These are phyloP conservation scores for Pardosa pseudoannulata DNA, from an alignment of 2,888 invertebrate genomes.

Conservation along the genomic window DNA sequence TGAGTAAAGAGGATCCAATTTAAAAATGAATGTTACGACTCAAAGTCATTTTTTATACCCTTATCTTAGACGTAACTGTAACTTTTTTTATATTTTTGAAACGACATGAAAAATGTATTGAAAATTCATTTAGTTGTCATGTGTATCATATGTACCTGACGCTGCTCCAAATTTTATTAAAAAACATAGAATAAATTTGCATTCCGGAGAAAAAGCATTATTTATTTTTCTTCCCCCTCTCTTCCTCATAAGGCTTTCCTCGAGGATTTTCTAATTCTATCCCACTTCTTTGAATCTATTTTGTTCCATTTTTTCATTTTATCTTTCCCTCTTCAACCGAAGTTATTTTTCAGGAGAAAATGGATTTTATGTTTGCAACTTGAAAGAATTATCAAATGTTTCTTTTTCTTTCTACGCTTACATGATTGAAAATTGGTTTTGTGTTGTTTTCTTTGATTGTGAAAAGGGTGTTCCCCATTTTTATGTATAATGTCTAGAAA, in stretches of 20 bases:
- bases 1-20: too few relatives aligned
- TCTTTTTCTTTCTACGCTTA: neutral
- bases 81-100: too few relatives aligned
- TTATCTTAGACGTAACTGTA: too few relatives aligned
- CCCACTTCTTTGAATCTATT: neutral
- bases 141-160: too few relatives aligned
- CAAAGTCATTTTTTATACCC: too few relatives aligned
- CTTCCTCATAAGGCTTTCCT: neutral
- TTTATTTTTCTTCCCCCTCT: neutral
- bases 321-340: neutral
- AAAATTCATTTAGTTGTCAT: too few relatives aligned
- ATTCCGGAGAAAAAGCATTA: neutral
- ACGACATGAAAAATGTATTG: too few relatives aligned
- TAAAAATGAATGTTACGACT: too few relatives aligned
- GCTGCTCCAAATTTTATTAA: too few relatives aligned
- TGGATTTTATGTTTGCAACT: constrained; percentile 14
- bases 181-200: too few relatives aligned
- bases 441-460: neutral
- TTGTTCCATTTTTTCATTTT: neutral
- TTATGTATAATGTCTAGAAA: too few relatives aligned
- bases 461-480: too few relatives aligned
- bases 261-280: constrained; percentile 1
- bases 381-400: constrained; percentile 13
- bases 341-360: constrained; percentile 5
- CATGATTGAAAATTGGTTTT: neutral